phyloP scores from a whole-genome alignment of 2,888 invertebrate species.

The Selenia dentaria region DNA sequence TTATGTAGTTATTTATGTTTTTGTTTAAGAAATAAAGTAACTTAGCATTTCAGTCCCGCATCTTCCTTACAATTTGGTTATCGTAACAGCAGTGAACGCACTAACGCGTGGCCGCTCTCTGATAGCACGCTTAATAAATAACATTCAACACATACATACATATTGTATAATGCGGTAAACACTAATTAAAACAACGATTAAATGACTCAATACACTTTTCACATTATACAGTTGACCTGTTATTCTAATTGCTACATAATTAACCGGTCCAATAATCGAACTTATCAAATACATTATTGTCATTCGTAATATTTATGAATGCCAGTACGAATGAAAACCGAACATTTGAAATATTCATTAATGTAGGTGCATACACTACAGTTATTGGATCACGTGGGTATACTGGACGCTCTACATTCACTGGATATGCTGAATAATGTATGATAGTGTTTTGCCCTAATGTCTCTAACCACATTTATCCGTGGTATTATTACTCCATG shows the following conservation, averaged over 20 bases:
- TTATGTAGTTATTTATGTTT: too few relatives aligned
- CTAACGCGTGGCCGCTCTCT: too few relatives aligned
- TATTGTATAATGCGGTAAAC: too few relatives aligned
- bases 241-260: constrained; percentile 20
- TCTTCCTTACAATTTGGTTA: too few relatives aligned
- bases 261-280: constrained; percentile 18
- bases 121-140: too few relatives aligned
- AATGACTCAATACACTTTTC: constrained; percentile 3
- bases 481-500: too few relatives aligned
- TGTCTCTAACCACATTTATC: too few relatives aligned
- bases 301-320: constrained; percentile 18
- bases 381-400: not conserved
- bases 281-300: constrained; percentile 18
- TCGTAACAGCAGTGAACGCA: too few relatives aligned
- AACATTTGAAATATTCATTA: constrained; percentile 13
- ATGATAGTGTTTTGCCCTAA: too few relatives aligned
- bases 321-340: constrained; percentile 2
- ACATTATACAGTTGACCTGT: constrained; percentile 10
- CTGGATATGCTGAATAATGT: not conserved
- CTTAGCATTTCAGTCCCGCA: too few relatives aligned
- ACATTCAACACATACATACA: too few relatives aligned
- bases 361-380: not conserved
- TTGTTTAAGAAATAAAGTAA: too few relatives aligned
- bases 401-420: not conserved
- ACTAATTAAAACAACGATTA: not conserved